Percentiles rank a stretch among this genome's conserved stretches.
These are phyloP conservation scores for Aldabrachelys gigantea DNA, from an alignment of 2,113 vertebrate genomes.

Conservation along the genomic window DNA sequence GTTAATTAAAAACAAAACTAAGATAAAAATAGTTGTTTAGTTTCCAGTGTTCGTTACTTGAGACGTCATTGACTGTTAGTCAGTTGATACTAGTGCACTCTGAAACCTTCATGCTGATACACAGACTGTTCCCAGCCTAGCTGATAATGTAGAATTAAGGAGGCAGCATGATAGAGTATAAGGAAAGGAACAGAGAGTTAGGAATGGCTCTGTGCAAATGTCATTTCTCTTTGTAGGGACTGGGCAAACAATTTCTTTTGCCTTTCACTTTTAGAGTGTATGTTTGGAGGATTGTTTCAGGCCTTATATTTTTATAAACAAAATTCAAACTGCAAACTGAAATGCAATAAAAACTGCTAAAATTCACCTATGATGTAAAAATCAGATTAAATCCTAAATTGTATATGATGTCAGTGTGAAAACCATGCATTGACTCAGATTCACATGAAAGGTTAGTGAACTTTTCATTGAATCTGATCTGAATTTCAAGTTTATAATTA, in stretches of 20 bases:
- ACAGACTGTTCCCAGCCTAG: not conserved
- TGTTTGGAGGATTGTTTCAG: constrained; percentile 20
- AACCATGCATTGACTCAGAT: not conserved
- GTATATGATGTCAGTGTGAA: not conserved
- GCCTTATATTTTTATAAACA: not conserved
- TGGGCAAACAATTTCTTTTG: constrained; percentile 17
- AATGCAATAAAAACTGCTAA: not conserved
- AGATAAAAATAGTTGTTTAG: not conserved
- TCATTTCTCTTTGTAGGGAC: not conserved
- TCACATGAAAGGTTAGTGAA: not conserved
- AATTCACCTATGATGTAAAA: not conserved
- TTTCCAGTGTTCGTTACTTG: constrained; percentile 11
- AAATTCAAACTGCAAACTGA: not conserved
- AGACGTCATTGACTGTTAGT: not conserved
- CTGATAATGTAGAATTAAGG: not conserved
- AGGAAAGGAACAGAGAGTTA: not conserved
- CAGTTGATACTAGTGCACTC: not conserved
- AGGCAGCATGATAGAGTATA: not conserved
- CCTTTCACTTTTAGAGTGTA: constrained; percentile 41
- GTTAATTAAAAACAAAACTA: not conserved
- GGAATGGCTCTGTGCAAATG: not conserved
- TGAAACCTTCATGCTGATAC: not conserved
- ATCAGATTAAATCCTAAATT: not conserved
- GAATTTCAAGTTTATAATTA: constrained; percentile 23
- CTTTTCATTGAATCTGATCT: not conserved